These are phyloP conservation scores for Lateolabrax maculatus DNA, from an alignment of 2,797 vertebrate species.

Conservation along the genomic window DNA sequence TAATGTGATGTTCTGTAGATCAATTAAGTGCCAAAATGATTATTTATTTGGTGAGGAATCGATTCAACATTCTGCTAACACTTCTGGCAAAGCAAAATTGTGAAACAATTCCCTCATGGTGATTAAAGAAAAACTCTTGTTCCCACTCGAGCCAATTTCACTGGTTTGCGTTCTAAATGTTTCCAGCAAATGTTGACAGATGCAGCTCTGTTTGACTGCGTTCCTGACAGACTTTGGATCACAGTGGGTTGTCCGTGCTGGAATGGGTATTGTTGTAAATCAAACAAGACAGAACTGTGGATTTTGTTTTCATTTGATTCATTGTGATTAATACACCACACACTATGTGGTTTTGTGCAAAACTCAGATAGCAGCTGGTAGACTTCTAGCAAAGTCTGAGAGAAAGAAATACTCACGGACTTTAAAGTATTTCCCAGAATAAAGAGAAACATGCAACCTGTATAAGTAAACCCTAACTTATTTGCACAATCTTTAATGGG, in stretches of 20 bases:
- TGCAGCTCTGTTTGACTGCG: slow-evolving; percentile 56
- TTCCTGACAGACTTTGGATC: slow-evolving; percentile 54
- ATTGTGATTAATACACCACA: slow-evolving; percentile 56
- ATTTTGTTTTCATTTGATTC: slow-evolving; percentile 56
- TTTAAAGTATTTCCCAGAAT: slow-evolving; percentile 21
- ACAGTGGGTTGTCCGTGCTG: slow-evolving; percentile 39
- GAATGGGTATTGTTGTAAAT: slow-evolving; percentile 57
- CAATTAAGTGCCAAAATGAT: neutral
- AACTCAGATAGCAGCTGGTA: slow-evolving; percentile 51
- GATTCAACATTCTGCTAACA: slow-evolving; percentile 3
- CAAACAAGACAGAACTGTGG: slow-evolving; percentile 57
- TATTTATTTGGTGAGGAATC: neutral
- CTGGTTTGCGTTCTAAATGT: slow-evolving; percentile 28
- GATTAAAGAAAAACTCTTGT: slow-evolving; percentile 22
- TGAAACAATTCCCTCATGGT: neutral
- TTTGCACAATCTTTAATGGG: slow-evolving; percentile 5
- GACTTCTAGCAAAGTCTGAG: slow-evolving; percentile 54
- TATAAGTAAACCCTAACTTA: slow-evolving; percentile 8
- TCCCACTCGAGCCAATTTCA: slow-evolving; percentile 16
- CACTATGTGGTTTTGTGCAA: slow-evolving; percentile 19
- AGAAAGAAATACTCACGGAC: slow-evolving; percentile 18
- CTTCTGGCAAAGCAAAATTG: neutral
- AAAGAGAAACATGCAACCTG: slow-evolving; percentile 21
- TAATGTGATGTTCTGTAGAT: neutral
- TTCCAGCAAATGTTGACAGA: slow-evolving; percentile 55